Evolutionary conservation across 53 echinoderm and acorn worm genomes (phyloP).

Genomic region (Paelopatides confundens): DNA sequence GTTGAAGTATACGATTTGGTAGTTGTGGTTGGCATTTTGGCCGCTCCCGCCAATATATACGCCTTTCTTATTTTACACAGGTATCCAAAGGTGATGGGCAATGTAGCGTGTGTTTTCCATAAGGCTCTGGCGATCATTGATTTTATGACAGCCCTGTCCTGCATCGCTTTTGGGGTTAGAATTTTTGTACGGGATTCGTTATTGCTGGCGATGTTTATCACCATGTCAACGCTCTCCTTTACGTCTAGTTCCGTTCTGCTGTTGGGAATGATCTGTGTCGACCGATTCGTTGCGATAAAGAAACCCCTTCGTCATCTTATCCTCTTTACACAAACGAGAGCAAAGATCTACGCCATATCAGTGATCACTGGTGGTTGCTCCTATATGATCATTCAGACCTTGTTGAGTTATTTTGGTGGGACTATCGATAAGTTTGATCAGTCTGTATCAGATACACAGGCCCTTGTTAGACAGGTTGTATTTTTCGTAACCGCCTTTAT

Average conservation of each 20-base stretch:
- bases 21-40: not conserved
- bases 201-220: not conserved
- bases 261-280: not conserved
- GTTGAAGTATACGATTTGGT: not conserved
- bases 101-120: not conserved
- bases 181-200: not conserved
- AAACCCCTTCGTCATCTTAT: not conserved
- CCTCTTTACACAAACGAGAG: not conserved
- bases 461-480: not conserved
- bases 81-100: not conserved
- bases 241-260: not conserved
- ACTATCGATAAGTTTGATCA: not conserved
- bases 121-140: not conserved
- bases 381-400: not conserved
- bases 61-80: not conserved
- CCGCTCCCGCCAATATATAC: not conserved
- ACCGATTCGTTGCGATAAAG: conserved; percentile 5
- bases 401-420: not conserved
- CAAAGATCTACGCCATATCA: not conserved
- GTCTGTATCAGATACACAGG: too few species aligned
- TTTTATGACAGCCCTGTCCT: not conserved
- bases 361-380: not conserved
- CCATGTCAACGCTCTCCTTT: not conserved
- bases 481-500: not conserved
- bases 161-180: not conserved